Percentiles rank a stretch among this genome's conserved stretches.
Evolutionary conservation across 2,113 vertebrate genomes (phyloP).

Genomic region (Oriolus oriolus): DNA sequence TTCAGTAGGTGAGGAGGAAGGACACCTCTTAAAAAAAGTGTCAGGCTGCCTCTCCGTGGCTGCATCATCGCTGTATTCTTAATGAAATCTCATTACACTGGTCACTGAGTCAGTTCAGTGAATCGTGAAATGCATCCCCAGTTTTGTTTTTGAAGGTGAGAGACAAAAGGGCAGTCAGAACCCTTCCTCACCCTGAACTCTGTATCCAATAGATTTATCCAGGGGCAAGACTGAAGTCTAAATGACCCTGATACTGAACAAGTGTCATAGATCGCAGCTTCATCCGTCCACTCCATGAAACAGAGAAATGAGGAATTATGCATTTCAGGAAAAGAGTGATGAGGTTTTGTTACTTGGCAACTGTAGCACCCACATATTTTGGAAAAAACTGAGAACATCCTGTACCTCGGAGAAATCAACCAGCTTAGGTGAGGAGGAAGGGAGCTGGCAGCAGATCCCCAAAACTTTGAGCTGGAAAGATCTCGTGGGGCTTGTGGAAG

Average conservation of each 20-base stretch:
- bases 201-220: background rate
- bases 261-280: background rate
- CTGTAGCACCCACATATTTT: slow-evolving; percentile 38
- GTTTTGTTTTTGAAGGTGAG: background rate
- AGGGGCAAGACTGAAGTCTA: background rate
- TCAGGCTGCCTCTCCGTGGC: background rate
- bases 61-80: background rate
- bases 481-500: background rate
- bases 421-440: slow-evolving; percentile 8
- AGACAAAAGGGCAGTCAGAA: background rate
- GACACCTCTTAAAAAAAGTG: background rate
- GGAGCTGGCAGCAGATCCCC: slow-evolving; percentile 22
- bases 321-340: slow-evolving; percentile 15
- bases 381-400: slow-evolving; percentile 21
- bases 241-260: background rate
- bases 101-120: background rate
- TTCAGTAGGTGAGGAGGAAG: background rate
- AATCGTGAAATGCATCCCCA: background rate
- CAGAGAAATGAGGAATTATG: background rate
- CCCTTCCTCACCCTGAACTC: background rate
- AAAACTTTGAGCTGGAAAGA: slow-evolving; percentile 4
- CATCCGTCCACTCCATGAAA: background rate
- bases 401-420: background rate
- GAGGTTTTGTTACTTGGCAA: slow-evolving; percentile 48
- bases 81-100: background rate